Base-by-base conservation (phyloP, 2,113 vertebrate species). In the Thamnophis sirtalis region DNA sequence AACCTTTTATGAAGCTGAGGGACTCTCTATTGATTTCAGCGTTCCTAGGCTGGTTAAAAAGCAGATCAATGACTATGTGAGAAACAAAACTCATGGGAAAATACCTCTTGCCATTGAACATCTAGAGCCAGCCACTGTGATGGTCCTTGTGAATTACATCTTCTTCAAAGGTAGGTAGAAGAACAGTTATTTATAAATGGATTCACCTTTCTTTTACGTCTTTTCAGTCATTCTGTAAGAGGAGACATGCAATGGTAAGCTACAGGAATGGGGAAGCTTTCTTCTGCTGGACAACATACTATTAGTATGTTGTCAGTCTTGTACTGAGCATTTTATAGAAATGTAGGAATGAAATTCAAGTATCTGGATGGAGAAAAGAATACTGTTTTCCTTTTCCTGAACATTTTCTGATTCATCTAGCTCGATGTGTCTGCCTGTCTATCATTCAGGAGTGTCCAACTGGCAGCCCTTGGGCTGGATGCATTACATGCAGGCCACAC, bases 111-210 rank as follows among this genome's bases (percentile, higher is more conserved):
- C 96, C 89, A 93, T 98, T 86, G 94, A 97, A 51, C 94, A 96
- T 0, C 91, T 98, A 91, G 73, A 97, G 6, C 0, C 90, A 43
- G 22, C 84, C 0, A 97, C 94, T 4, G 89, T 96, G 56, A 95
- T 99, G 73, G 96, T 98, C 91, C 96, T 98, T 95, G 95, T 98
- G 89, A 98, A 98, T 88, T 96, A 96, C 24, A 96, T 98, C 90
- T 98, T 96, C 94, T 98, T 97, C 90, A 97, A 94, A 98, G 98
- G 96, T 97, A 96, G 95, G 96, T 54, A 33, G 17, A 58, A 50
- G 21, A 56, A 21, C n/a, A 49, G 9, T 51, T 51, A 26, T 56
- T 85, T 15, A 49, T 21, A 26, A 26, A 49, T 33, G 58, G 28
- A 50, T 68, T 28, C 63, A 33, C 63, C 11, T 68, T 68, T 33